phyloP scores from a whole-genome alignment of 2,888 invertebrate genomes.

The Caenorhabditis uteleia region DNA sequence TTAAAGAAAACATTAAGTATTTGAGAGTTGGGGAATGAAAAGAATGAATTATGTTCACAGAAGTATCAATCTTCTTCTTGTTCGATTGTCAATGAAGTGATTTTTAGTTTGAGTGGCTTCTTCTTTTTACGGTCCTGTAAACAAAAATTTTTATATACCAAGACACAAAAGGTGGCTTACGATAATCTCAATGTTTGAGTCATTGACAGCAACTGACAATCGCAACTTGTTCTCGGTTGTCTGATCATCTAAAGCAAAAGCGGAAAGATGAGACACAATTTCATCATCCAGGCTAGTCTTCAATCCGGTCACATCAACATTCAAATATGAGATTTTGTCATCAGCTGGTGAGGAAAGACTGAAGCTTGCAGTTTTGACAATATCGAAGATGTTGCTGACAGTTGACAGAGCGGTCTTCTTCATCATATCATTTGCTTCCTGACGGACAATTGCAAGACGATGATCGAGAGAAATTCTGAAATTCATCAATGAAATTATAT shows the following conservation, averaged over 20 bases:
- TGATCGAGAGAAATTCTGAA: constrained; percentile 8
- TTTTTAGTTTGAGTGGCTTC: constrained; percentile 47
- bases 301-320: constrained; percentile 26
- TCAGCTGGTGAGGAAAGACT: constrained; percentile 13
- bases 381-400: constrained; percentile 6
- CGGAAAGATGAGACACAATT: constrained; percentile 54
- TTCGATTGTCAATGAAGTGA: constrained; percentile 44
- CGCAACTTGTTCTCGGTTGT: constrained; percentile 45
- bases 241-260: constrained; percentile 54
- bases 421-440: constrained; percentile 19
- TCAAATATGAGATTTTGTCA: constrained; percentile 3
- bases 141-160: neutral
- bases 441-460: constrained; percentile 13
- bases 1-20: too few species aligned
- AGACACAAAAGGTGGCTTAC: constrained; percentile 14
- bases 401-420: constrained; percentile 12
- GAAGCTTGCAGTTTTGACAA: constrained; percentile 8
- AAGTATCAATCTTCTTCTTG: constrained; percentile 51
- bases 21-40: too few species aligned
- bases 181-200: constrained; percentile 54
- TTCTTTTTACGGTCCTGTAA: constrained; percentile 52
- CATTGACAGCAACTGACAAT: constrained; percentile 38
- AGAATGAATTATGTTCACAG: too few species aligned
- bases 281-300: constrained; percentile 50
- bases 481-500: neutral